phyloP scores from a whole-genome alignment of 2,888 invertebrate genomes.

The Ophion costatus region DNA sequence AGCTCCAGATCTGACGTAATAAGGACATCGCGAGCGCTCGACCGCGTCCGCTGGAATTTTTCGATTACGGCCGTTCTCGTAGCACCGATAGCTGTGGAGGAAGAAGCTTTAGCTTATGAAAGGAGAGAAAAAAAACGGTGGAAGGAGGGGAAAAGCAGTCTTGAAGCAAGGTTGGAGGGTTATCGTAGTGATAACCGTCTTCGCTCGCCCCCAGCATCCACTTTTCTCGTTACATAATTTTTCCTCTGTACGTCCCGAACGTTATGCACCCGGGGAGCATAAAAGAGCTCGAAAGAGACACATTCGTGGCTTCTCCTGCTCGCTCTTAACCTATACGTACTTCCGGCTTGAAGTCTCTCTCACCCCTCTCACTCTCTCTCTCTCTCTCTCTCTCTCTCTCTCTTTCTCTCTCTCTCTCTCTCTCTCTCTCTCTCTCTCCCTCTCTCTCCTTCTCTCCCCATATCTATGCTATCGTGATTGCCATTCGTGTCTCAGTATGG shows the following conservation, averaged over 20 bases:
- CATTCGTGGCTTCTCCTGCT: slow-evolving; percentile 23
- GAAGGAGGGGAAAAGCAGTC: not conserved
- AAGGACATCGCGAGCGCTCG: slow-evolving; percentile 46
- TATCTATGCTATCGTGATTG: slow-evolving; percentile 41
- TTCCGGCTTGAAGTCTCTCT: slow-evolving; percentile 4
- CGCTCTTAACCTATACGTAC: slow-evolving; percentile 6
- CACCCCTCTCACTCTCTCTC: too few relatives aligned
- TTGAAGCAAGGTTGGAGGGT: slow-evolving; percentile 36
- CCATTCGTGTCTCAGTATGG: slow-evolving; percentile 27
- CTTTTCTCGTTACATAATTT: slow-evolving; percentile 62
- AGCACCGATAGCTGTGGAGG: slow-evolving; percentile 12
- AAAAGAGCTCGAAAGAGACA: slow-evolving; percentile 27
- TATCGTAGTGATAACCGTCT: slow-evolving; percentile 57
- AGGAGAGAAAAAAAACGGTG: slow-evolving; percentile 26
- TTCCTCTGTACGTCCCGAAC: slow-evolving; percentile 42
- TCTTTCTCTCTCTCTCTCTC: not conserved
- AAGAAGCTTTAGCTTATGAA: slow-evolving; percentile 12
- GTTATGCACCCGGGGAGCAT: slow-evolving; percentile 35
- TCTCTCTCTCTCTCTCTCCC: not conserved
- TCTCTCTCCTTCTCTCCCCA: not conserved
- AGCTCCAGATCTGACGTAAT: slow-evolving; percentile 57
- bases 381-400: not conserved
- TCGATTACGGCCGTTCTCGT: slow-evolving; percentile 51
- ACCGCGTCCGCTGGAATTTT: slow-evolving; percentile 51
- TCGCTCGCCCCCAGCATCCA: slow-evolving; percentile 22